Percentiles rank a stretch among this genome's conserved stretches.
phyloP scores from a whole-genome alignment of 1,140 invertebrate species.

The Drosophila kanapiae region DNA sequence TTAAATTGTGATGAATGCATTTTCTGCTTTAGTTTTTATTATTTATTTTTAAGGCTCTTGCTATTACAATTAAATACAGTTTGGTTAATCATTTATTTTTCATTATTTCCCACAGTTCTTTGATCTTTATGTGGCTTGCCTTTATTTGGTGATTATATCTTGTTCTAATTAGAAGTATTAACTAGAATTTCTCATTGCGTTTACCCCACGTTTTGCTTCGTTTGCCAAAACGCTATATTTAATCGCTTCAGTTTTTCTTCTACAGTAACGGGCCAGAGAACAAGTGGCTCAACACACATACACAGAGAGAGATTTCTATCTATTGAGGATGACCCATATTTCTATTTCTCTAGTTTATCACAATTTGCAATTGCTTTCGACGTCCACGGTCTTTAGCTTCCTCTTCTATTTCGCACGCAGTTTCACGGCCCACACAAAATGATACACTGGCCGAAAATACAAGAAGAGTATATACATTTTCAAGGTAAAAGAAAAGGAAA shows the following conservation, averaged over 20 bases:
- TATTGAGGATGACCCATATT: constrained; percentile 47
- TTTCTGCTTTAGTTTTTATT: background rate
- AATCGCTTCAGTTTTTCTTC: constrained; percentile 1
- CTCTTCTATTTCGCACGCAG: constrained; percentile 18
- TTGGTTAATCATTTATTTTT: background rate
- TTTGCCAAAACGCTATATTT: constrained; percentile 12
- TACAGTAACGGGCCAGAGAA: constrained; percentile 34
- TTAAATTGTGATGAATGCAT: constrained; percentile 15
- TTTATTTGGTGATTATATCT: background rate
- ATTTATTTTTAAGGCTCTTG: background rate
- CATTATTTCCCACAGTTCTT: background rate
- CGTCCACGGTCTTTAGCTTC: constrained; percentile 35
- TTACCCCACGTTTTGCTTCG: constrained; percentile 3
- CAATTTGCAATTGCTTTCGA: constrained; percentile 50
- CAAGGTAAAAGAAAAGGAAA: background rate
- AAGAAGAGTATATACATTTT: no score
- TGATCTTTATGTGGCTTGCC: background rate
- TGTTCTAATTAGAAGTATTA: background rate
- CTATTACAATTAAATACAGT: background rate
- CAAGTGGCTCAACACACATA: constrained; percentile 27
- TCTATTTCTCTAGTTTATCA: constrained; percentile 42
- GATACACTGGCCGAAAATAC: background rate
- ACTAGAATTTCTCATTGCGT: background rate
- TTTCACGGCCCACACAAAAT: constrained; percentile 40
- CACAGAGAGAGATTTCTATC: constrained; percentile 19